Evolutionary conservation across 2,888 invertebrate species (phyloP).

Genomic region (Hartigia nigra): DNA sequence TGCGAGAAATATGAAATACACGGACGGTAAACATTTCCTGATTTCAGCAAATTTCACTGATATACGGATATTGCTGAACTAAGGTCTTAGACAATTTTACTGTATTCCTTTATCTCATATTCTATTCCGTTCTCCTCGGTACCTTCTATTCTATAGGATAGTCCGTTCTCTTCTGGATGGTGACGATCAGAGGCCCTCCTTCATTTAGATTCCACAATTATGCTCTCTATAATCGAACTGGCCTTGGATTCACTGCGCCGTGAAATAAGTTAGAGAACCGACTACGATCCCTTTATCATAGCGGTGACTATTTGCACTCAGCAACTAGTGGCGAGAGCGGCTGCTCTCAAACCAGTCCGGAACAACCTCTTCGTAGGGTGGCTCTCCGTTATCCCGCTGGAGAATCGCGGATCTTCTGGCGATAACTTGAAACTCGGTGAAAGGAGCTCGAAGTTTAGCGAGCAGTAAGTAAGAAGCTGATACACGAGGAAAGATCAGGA

Average conservation of each 20-base stretch:
- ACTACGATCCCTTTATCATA: slow-evolving; percentile 35
- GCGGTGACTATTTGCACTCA: slow-evolving; percentile 55
- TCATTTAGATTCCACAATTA: neutral
- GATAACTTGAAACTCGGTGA: neutral
- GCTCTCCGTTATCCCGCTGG: neutral
- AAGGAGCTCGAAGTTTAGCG: neutral
- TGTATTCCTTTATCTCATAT: neutral
- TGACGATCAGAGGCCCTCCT: neutral
- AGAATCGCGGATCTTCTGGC: neutral
- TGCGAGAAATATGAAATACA: neutral
- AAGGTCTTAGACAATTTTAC: neutral
- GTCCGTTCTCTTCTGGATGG: neutral
- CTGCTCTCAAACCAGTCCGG: slow-evolving; percentile 43
- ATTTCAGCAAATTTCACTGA: neutral
- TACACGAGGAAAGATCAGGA: neutral
- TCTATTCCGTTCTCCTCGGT: no score
- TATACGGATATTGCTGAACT: neutral
- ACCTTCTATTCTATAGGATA: no score
- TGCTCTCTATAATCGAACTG: neutral
- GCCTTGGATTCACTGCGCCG: slow-evolving; percentile 49
- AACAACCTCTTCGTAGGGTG: neutral
- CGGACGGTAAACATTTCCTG: neutral
- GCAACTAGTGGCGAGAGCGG: slow-evolving; percentile 56
- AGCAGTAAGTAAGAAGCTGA: neutral
- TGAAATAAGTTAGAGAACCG: slow-evolving; percentile 56